phyloP scores from a whole-genome alignment of 2,113 vertebrate genomes.

The Trichomycterus rosablanca region DNA sequence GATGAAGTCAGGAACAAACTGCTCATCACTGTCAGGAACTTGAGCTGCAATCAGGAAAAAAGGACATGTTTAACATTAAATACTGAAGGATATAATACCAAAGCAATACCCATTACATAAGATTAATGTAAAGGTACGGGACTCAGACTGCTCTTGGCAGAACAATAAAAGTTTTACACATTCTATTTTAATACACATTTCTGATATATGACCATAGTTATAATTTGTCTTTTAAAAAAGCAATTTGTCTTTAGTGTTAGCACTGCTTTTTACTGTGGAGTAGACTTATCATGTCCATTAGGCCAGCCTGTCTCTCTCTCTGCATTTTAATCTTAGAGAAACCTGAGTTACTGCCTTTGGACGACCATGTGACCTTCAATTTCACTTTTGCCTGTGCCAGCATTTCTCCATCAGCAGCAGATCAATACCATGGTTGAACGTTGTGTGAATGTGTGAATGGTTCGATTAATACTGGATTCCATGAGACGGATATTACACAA shows the following conservation, averaged over 20 bases:
- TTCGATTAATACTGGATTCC: slow-evolving; percentile 32
- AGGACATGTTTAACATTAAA: slow-evolving; percentile 34
- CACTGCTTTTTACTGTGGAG: slow-evolving; percentile 24
- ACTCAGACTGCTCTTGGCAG: not conserved
- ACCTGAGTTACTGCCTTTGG: slow-evolving; percentile 44
- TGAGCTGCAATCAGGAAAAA: slow-evolving; percentile 77
- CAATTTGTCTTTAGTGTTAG: slow-evolving; percentile 29
- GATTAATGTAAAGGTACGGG: not conserved
- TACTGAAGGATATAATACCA: too few relatives aligned
- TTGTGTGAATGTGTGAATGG: slow-evolving; percentile 18
- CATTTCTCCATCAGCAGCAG: slow-evolving; percentile 40
- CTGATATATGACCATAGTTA: slow-evolving; percentile 16
- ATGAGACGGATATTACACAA: slow-evolving; percentile 15
- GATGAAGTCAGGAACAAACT: slow-evolving; percentile 95
- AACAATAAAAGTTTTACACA: not conserved
- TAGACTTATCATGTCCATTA: slow-evolving; percentile 37
- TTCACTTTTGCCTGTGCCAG: slow-evolving; percentile 47
- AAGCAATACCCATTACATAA: not conserved
- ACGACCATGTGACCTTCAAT: slow-evolving; percentile 50
- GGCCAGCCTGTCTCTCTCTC: slow-evolving; percentile 28
- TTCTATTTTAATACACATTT: slow-evolving; percentile 3
- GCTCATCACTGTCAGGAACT: slow-evolving; percentile 96
- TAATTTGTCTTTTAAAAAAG: slow-evolving; percentile 30
- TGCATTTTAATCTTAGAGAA: slow-evolving; percentile 41
- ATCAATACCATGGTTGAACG: slow-evolving; percentile 44